phyloP scores from a whole-genome alignment of 2,888 invertebrate genomes.

The Erebia epiphron region DNA sequence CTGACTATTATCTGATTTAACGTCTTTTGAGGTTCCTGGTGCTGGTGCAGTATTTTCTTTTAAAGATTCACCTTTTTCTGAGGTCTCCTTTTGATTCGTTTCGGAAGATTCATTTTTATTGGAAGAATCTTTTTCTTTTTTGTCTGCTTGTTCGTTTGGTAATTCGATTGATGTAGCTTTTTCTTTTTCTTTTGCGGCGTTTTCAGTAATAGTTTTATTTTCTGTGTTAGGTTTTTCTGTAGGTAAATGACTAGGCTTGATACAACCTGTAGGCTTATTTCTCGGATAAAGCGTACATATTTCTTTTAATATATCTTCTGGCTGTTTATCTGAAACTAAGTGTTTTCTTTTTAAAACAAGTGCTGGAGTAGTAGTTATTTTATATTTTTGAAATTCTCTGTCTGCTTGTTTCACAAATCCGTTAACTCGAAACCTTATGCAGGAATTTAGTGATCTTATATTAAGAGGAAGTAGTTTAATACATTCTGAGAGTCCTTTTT shows the following conservation, averaged over 20 bases:
- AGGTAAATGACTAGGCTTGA: slow-evolving; percentile 31
- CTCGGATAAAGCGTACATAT: slow-evolving; percentile 37
- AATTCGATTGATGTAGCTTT: background rate
- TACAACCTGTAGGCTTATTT: slow-evolving; percentile 37
- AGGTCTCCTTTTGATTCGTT: background rate
- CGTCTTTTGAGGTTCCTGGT: background rate
- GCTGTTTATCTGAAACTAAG: slow-evolving; percentile 25
- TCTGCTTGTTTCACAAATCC: slow-evolving; percentile 34
- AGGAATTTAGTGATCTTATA: slow-evolving; percentile 29
- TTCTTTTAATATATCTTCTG: slow-evolving; percentile 36
- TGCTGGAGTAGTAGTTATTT: slow-evolving; percentile 37
- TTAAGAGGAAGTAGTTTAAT: slow-evolving; percentile 33
- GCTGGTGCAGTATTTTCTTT: background rate
- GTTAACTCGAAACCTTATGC: slow-evolving; percentile 35
- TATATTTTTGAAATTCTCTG: slow-evolving; percentile 35
- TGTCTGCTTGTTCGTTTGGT: background rate
- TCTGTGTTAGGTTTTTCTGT: slow-evolving; percentile 9
- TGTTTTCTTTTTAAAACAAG: slow-evolving; percentile 37
- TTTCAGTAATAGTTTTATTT: background rate
- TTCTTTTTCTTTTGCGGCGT: background rate
- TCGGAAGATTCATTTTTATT: slow-evolving; percentile 7
- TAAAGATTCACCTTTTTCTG: background rate
- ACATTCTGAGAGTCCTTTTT: slow-evolving; percentile 34
- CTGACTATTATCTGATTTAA: background rate
- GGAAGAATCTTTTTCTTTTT: background rate